Evolutionary conservation across 2,888 invertebrate species (phyloP).

Genomic region (Gymnoscelis rufifasciata): DNA sequence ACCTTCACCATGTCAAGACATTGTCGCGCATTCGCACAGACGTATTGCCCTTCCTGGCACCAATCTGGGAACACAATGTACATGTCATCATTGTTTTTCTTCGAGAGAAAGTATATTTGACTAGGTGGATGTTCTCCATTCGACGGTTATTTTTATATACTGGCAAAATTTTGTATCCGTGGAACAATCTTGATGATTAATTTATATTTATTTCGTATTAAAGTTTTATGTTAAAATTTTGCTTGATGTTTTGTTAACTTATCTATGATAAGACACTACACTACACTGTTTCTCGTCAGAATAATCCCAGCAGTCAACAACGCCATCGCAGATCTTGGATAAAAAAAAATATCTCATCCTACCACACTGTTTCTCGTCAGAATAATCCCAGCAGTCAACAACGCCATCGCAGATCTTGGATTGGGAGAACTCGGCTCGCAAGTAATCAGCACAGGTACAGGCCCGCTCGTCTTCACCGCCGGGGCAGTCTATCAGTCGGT

Average conservation of each 20-base stretch:
- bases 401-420: conserved; percentile 89
- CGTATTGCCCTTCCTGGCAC: conserved; percentile 85
- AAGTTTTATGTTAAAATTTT: no score
- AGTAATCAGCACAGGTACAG: conserved; percentile 87
- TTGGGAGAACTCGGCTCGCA: conserved; percentile 83
- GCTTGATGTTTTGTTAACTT: no score
- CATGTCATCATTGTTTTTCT: neutral
- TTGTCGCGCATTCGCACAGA: conserved; percentile 84
- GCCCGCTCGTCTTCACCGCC: conserved; percentile 85
- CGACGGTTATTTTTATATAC: no score
- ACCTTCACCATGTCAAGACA: conserved; percentile 83
- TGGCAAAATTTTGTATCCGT: no score
- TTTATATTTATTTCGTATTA: no score
- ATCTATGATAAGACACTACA: no score
- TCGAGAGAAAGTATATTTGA: no score
- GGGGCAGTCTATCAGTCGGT: conserved; percentile 83
- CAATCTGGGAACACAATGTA: conserved; percentile 76
- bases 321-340: neutral
- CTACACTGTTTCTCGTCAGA: conserved; percentile 88
- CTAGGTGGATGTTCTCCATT: no score
- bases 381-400: conserved; percentile 88
- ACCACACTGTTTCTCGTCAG: conserved; percentile 88
- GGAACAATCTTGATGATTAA: no score
- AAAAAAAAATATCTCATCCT: conserved; percentile 21
- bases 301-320: conserved; percentile 81